Conservation (phyloP, 2,113 vertebrate species). For the Spilogale gracilis region DNA sequence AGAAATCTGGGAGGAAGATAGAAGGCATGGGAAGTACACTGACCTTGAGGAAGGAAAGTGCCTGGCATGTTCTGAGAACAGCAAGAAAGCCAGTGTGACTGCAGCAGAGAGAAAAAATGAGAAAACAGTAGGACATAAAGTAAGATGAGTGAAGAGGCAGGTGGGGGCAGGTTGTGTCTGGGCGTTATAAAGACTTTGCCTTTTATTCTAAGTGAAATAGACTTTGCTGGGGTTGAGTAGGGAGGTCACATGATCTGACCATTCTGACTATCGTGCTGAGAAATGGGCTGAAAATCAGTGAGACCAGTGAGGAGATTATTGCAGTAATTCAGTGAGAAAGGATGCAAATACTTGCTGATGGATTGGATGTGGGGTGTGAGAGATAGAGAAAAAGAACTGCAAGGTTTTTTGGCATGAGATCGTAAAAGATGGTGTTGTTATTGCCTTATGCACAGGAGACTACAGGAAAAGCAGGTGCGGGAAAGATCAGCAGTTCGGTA, state of each 20-base stretch:
- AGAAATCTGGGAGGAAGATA: neutral
- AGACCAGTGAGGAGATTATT: slow-evolving; percentile 18
- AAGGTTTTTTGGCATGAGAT: neutral
- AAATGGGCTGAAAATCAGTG: slow-evolving; percentile 18
- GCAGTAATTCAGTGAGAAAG: slow-evolving; percentile 9
- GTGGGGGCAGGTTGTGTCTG: neutral
- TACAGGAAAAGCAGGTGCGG: neutral
- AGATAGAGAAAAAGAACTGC: neutral
- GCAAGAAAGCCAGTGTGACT: neutral
- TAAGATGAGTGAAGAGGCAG: neutral
- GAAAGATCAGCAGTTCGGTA: neutral
- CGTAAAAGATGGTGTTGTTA: neutral
- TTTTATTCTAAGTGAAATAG: neutral
- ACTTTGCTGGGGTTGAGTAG: neutral
- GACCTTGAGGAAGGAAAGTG: neutral
- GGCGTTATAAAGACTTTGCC: neutral
- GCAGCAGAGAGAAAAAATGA: neutral
- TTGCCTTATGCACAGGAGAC: neutral
- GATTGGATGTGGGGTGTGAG: neutral
- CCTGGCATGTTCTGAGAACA: neutral
- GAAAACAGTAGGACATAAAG: neutral
- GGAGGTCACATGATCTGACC: neutral
- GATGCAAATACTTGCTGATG: slow-evolving; percentile 27
- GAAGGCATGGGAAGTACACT: neutral
- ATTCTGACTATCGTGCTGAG: neutral